Evolutionary conservation across 2,113 vertebrate species (phyloP).

Genomic region (Psittacula cyanocephala): DNA sequence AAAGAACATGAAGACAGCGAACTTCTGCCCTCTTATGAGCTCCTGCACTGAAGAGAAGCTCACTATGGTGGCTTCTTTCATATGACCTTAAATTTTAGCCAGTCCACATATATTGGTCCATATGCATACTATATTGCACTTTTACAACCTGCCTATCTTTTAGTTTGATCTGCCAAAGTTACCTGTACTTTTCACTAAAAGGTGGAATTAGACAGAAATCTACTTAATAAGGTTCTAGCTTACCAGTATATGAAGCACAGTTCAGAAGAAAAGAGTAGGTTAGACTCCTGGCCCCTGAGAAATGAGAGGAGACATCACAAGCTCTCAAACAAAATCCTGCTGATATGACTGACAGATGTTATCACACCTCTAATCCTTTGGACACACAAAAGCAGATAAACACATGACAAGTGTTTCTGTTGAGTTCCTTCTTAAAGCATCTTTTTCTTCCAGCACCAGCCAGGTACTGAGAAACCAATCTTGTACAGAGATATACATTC

Average conservation of each 20-base stretch:
- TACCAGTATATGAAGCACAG: not conserved
- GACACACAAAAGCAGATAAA: not conserved
- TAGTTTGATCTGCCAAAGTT: not conserved
- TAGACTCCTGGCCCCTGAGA: not conserved
- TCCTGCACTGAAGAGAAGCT: not conserved
- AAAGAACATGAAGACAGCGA: not conserved
- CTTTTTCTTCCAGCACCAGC: not conserved
- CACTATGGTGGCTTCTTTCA: not conserved
- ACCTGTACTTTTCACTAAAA: not conserved
- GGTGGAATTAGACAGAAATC: not conserved
- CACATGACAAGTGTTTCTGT: not conserved
- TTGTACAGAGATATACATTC: not conserved
- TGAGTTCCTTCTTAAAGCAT: not conserved
- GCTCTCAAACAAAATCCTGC: not conserved
- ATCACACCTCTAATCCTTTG: not conserved
- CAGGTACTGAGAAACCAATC: not conserved
- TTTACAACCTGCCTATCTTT: not conserved
- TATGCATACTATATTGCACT: not conserved
- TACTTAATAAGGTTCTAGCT: not conserved
- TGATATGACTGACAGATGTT: not conserved
- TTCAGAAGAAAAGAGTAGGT: not conserved
- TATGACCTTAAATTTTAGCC: not conserved
- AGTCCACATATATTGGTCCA: not conserved
- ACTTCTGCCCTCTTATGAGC: not conserved
- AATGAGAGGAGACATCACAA: not conserved